A percentile compares a stretch with the other conserved stretches of the same genome.
Evolutionary conservation across 2,797 vertebrate species (phyloP).

Genomic region (Oreonectes daqikongensis): DNA sequence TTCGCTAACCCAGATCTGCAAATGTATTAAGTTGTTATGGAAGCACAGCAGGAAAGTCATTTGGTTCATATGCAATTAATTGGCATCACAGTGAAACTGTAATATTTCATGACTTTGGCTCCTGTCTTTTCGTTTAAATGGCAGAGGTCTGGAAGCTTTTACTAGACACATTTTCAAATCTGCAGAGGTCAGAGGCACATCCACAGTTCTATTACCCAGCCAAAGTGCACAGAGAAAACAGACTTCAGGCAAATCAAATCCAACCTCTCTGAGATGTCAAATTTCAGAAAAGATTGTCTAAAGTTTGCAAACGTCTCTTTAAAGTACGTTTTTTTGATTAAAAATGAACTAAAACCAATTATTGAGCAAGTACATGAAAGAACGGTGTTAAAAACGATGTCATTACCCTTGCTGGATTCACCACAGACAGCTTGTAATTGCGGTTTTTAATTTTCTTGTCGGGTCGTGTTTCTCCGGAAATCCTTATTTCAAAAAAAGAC

Average conservation of each 20-base stretch:
- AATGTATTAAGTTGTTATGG: constrained; percentile 36
- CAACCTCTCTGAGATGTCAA: not conserved
- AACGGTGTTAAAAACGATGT: too few species aligned
- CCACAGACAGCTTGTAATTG: too few species aligned
- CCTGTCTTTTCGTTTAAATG: constrained; percentile 61
- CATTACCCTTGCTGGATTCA: too few species aligned
- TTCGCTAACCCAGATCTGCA: constrained; percentile 7
- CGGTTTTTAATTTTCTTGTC: too few species aligned
- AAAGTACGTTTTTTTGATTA: too few species aligned
- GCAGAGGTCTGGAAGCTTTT: constrained; percentile 74
- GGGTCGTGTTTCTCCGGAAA: too few species aligned
- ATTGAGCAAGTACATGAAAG: too few species aligned
- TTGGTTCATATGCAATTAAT: constrained; percentile 41
- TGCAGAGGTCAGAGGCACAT: not conserved
- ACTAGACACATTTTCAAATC: constrained; percentile 57
- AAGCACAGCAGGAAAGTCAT: constrained; percentile 24
- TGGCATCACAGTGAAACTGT: constrained; percentile 67
- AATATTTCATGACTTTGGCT: constrained; percentile 67
- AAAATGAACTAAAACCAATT: too few species aligned
- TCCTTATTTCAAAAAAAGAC: too few species aligned
- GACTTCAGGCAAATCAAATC: not conserved
- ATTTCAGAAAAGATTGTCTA: too few species aligned
- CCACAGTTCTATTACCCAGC: constrained; percentile 4
- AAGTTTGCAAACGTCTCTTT: not conserved
- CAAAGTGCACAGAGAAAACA: constrained; percentile 7